Conservation (phyloP, 2,888 invertebrate species). For the Drosophila mercatorum region DNA sequence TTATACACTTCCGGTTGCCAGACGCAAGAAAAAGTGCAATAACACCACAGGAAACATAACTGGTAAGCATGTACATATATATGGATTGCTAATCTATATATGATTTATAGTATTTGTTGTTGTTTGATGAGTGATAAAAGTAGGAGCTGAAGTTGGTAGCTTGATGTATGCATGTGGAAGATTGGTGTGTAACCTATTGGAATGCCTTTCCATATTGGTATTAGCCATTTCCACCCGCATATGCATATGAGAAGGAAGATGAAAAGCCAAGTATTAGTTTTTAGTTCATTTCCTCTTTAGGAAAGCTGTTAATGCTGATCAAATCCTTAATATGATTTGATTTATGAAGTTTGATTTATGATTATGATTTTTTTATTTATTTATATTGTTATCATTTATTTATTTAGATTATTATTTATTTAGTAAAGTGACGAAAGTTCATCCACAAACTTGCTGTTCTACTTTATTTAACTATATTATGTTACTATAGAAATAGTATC, state of each 20-base stretch:
- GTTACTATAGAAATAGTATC: no score
- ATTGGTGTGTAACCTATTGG: background rate
- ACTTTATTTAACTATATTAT: no score
- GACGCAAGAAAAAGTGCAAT: conserved; percentile 68
- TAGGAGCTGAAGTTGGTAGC: background rate
- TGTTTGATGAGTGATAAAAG: no score
- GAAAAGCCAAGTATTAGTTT: background rate
- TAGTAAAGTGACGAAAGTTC: no score
- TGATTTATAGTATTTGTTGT: no score
- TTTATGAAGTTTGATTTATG: background rate
- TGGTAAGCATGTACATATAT: conserved; percentile 41
- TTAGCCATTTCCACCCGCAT: background rate
- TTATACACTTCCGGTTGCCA: conserved; percentile 82
- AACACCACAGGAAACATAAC: conserved; percentile 71
- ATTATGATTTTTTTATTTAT: no score
- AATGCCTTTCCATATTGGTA: background rate
- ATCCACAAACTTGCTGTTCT: no score
- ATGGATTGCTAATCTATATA: background rate
- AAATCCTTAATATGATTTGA: background rate
- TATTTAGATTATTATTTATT: no score
- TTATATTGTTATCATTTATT: no score
- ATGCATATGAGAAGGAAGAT: background rate
- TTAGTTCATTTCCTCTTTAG: background rate
- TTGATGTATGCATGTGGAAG: background rate
- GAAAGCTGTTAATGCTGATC: background rate